Evolutionary conservation across 2,113 vertebrate species (phyloP).

Genomic region (Neodontobutis hainanensis): DNA sequence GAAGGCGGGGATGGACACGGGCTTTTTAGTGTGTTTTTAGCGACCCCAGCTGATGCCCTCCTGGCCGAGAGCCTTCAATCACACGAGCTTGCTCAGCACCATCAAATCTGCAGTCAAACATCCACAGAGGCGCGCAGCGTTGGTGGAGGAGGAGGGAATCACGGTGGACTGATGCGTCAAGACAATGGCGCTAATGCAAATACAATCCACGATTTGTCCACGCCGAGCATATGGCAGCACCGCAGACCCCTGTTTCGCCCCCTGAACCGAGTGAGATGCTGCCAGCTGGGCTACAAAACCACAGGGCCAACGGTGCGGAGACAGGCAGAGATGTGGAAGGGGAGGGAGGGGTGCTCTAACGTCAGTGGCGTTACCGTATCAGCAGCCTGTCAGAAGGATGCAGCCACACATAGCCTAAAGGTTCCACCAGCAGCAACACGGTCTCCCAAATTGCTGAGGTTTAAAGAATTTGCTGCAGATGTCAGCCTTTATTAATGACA

Average conservation of each 20-base stretch:
- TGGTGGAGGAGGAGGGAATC: neutral
- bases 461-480: no score
- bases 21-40: neutral
- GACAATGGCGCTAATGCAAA: constrained; percentile 1
- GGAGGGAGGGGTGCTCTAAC: constrained; percentile 23
- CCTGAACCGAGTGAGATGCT: constrained; percentile 51
- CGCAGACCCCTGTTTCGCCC: constrained; percentile 36
- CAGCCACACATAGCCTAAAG: constrained; percentile 11
- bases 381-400: constrained; percentile 43
- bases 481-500: neutral
- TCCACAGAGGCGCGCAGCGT: constrained; percentile 42
- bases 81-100: constrained; percentile 66
- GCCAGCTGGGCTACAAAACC: constrained; percentile 60
- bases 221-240: constrained; percentile 28
- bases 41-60: constrained; percentile 62
- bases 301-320: constrained; percentile 65
- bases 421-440: neutral
- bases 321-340: constrained; percentile 12
- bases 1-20: constrained; percentile 50
- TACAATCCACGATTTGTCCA: constrained; percentile 31
- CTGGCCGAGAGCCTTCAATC: constrained; percentile 68
- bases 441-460: no score
- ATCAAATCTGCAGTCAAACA: constrained; percentile 64
- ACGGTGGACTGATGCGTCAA: neutral
- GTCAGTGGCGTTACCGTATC: constrained; percentile 52